Evolutionary conservation across 2,888 invertebrate genomes (phyloP), one percentile per base, ranked within the genome.

Genomic region (Gisinianus flammeolus): DNA sequence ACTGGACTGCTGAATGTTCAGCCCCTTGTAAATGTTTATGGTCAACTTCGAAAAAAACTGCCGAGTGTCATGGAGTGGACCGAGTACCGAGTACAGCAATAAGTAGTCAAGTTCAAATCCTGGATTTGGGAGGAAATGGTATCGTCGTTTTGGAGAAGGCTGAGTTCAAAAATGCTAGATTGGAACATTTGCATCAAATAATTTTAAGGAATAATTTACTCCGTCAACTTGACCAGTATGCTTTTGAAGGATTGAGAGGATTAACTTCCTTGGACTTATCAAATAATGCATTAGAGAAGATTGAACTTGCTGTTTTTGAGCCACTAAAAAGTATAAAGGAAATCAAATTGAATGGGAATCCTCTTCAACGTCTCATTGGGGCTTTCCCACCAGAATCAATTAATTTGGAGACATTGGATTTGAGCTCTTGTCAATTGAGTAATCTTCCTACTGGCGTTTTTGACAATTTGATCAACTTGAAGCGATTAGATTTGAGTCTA

Each of bases 191-290:
- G 0, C 62, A 66, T 33, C 74, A 52, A n/a, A 35, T 74, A 1
- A 22, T 22, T 22, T 19, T 74, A 6, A 30, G 52, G 5, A 66
- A 66, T 4, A 74, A 66, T 66, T 24, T 28, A n/a, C n/a, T 74
- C 26, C 44, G 44, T 6, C 35, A 30, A n/a, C 28, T 74, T 28
- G 44, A 64, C 0, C 28, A 1, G 0, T 6, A 26, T 44, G 74
- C 74, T 33, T 74, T 74, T 28, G 26, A 66, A 30, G 74, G 74
- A 26, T 28, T 74, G 8, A 35, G n/a, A 66, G 28, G 26, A 10
- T 16, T 74, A 10, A 35, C 33, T 44, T 8, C 3, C 3, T 2
- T 74, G 31, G 74, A 74, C n/a, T 74, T 74, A 35, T 62, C 64
- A 19, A 1, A 74, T 0, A 74, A 74, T 28, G 16, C 33, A 1